Conservation (phyloP, 2,888 invertebrate genomes). For the Antitype chi region DNA sequence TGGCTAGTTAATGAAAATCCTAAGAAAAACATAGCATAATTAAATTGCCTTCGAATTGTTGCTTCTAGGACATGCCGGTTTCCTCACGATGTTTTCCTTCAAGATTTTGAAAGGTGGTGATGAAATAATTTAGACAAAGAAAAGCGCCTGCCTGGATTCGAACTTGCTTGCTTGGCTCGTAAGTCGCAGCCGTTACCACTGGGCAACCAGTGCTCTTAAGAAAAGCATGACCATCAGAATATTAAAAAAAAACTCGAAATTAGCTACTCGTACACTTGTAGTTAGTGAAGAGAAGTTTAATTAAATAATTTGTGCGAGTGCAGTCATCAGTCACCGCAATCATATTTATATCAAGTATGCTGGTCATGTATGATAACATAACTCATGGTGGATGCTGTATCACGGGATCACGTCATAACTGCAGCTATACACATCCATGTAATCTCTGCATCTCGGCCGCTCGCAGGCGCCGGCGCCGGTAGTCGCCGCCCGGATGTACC, state of each 20-base stretch:
- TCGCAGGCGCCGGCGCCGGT: constrained; percentile 10
- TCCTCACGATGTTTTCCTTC: no score
- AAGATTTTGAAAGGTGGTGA: no score
- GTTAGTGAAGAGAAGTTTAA: background rate
- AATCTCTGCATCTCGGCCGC: constrained; percentile 20
- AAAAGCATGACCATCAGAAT: no score
- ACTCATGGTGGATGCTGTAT: background rate
- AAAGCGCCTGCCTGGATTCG: no score
- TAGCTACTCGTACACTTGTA: background rate
- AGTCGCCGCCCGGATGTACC: constrained; percentile 2
- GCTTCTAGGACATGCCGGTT: no score
- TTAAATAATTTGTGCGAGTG: background rate
- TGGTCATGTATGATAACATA: background rate
- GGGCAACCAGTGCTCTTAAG: no score
- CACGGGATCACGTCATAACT: background rate
- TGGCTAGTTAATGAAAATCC: background rate
- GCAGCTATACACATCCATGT: constrained; percentile 2
- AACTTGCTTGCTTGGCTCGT: no score
- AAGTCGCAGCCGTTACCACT: no score
- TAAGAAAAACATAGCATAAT: no score
- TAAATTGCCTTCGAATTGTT: no score
- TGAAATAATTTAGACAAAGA: no score
- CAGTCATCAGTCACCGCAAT: constrained; percentile 5
- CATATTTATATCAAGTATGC: constrained; percentile 15
- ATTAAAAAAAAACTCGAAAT: no score